These are phyloP conservation scores for Diabrotica undecimpunctata DNA, from an alignment of 1,140 invertebrate genomes.

Conservation along the genomic window DNA sequence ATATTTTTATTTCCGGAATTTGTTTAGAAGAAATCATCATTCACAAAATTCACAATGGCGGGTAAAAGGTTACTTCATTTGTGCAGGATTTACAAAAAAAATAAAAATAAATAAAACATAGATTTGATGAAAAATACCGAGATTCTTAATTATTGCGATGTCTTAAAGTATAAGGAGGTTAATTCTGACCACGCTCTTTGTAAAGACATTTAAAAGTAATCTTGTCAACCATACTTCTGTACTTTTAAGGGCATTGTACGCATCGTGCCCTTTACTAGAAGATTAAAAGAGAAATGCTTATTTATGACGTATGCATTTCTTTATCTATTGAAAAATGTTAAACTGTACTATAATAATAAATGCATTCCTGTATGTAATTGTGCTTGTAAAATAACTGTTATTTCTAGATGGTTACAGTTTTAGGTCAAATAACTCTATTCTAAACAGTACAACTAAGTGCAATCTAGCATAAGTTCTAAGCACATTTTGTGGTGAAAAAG, in stretches of 20 bases:
- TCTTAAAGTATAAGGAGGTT: too few species aligned
- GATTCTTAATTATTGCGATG: neutral
- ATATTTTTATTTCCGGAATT: neutral
- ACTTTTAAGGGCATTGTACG: conserved; percentile 33
- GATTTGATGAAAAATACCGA: neutral
- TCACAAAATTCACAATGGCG: conserved; percentile 43
- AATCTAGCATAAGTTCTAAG: conserved; percentile 14
- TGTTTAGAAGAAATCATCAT: conserved; percentile 32
- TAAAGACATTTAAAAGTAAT: conserved; percentile 23
- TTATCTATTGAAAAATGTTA: conserved; percentile 15
- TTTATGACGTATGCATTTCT: conserved; percentile 16
- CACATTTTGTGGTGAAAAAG: conserved; percentile 9
- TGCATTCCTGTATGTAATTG: conserved; percentile 38
- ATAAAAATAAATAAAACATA: neutral
- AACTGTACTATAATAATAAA: conserved; percentile 23
- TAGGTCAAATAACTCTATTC: conserved; percentile 47
- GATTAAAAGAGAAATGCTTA: conserved; percentile 13
- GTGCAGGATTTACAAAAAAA: conserved; percentile 27
- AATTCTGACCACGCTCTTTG: neutral
- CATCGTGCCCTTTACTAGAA: conserved; percentile 12
- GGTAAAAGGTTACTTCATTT: conserved; percentile 39
- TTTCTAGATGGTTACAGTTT: conserved; percentile 47
- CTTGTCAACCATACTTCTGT: conserved; percentile 26
- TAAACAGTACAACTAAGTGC: conserved; percentile 30
- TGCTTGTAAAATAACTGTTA: conserved; percentile 45